Percentiles rank a stretch among this genome's conserved stretches.
phyloP scores from a whole-genome alignment of 2,797 vertebrate genomes.

The Phataginus tetradactyla region DNA sequence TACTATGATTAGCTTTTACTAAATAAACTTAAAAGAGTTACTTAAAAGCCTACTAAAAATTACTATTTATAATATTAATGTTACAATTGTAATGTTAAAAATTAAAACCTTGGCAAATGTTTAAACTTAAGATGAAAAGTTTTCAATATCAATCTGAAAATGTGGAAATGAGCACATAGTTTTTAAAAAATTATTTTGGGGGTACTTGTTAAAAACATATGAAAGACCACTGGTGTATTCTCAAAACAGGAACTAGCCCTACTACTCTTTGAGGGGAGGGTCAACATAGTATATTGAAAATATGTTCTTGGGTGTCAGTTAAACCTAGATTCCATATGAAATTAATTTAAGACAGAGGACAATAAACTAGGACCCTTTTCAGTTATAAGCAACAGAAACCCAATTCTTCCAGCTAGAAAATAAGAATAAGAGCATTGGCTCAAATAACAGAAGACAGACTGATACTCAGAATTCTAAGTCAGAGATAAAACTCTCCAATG shows the following conservation, averaged over 20 bases:
- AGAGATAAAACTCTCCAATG: background rate
- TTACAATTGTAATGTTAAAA: background rate
- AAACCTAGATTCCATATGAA: background rate
- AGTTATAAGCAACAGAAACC: background rate
- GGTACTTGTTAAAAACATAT: slow-evolving; percentile 9
- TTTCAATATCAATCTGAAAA: slow-evolving; percentile 4
- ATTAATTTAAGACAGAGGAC: background rate
- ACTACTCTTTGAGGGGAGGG: background rate
- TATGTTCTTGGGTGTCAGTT: background rate
- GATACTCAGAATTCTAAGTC: background rate
- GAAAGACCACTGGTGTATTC: background rate
- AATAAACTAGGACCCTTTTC: background rate
- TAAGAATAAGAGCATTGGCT: background rate
- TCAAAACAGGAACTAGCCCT: slow-evolving; percentile 3
- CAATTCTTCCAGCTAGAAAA: background rate
- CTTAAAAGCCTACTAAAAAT: background rate
- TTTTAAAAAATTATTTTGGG: background rate
- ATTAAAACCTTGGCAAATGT: background rate
- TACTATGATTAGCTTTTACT: background rate
- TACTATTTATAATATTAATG: background rate
- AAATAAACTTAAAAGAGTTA: slow-evolving; percentile 1
- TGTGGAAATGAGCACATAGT: background rate
- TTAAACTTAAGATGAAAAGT: background rate
- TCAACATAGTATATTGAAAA: background rate
- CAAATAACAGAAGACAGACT: background rate